phyloP scores from a whole-genome alignment of 2,797 vertebrate genomes.

The Hirundo rustica region DNA sequence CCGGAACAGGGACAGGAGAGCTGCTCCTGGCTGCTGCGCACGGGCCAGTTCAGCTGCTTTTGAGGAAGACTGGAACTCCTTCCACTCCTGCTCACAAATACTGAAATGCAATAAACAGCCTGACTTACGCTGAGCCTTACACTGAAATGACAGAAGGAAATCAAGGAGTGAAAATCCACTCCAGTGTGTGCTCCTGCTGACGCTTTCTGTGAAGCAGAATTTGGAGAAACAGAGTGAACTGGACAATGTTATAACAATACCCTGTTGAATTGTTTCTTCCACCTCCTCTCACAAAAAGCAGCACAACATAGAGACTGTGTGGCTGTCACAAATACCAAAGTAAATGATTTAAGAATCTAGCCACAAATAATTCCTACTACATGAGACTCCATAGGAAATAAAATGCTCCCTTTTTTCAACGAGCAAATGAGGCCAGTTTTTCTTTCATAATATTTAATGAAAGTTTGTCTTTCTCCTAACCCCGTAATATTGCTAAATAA shows the following conservation, averaged over 20 bases:
- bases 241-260: not conserved
- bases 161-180: not conserved
- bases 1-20: not conserved
- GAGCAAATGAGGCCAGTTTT: constrained; percentile 74
- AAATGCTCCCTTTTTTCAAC: constrained; percentile 63
- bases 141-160: not conserved
- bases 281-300: constrained; percentile 26
- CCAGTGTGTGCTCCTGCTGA: not conserved
- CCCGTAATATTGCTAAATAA: constrained; percentile 77
- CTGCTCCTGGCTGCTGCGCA: fast-evolving
- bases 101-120: constrained; percentile 4
- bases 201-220: not conserved
- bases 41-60: not conserved
- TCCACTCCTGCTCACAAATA: not conserved
- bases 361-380: constrained; percentile 51
- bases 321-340: constrained; percentile 53
- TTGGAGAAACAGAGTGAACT: constrained; percentile 44
- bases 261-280: not conserved
- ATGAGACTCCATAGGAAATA: constrained; percentile 58
- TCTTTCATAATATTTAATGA: constrained; percentile 75
- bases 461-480: constrained; percentile 65
- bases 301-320: not conserved
- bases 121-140: not conserved
- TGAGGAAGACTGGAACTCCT: not conserved
- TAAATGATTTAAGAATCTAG: constrained; percentile 27